These are phyloP conservation scores for Phoebastria nigripes DNA, from an alignment of 2,797 vertebrate genomes.

Conservation along the genomic window DNA sequence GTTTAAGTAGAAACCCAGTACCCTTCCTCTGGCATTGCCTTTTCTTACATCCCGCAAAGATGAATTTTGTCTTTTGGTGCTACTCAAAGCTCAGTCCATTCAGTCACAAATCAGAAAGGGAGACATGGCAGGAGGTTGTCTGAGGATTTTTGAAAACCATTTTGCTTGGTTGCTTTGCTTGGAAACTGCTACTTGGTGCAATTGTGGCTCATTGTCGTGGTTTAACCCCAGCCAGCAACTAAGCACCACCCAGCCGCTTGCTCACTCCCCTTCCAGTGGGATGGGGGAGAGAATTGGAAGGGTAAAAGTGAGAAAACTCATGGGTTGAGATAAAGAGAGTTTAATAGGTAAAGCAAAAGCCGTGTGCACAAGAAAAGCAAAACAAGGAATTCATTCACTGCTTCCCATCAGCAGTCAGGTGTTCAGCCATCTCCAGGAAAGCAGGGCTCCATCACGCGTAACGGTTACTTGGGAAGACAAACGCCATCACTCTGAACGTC, in stretches of 20 bases:
- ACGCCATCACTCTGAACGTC: accelerated
- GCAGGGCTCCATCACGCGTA: neutral
- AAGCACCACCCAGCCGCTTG: neutral
- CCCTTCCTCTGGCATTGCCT: neutral
- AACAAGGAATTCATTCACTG: neutral
- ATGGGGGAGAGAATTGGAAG: neutral
- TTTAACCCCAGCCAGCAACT: neutral
- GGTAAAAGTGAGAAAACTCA: neutral
- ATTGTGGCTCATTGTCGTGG: neutral
- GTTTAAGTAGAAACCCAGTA: neutral
- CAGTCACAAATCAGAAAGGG: neutral
- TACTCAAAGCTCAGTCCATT: neutral
- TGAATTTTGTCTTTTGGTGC: neutral
- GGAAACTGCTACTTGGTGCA: neutral
- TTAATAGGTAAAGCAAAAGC: neutral
- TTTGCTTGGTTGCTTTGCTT: neutral
- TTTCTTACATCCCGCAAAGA: neutral
- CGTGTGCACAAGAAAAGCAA: neutral
- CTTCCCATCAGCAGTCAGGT: neutral
- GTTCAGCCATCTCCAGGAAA: neutral
- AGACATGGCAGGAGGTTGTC: neutral
- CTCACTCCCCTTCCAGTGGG: neutral
- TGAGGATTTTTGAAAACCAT: neutral
- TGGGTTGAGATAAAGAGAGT: neutral
- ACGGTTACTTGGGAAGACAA: neutral